phyloP scores from a whole-genome alignment of 2,888 invertebrate species.

The Mechanitis mazaeus region DNA sequence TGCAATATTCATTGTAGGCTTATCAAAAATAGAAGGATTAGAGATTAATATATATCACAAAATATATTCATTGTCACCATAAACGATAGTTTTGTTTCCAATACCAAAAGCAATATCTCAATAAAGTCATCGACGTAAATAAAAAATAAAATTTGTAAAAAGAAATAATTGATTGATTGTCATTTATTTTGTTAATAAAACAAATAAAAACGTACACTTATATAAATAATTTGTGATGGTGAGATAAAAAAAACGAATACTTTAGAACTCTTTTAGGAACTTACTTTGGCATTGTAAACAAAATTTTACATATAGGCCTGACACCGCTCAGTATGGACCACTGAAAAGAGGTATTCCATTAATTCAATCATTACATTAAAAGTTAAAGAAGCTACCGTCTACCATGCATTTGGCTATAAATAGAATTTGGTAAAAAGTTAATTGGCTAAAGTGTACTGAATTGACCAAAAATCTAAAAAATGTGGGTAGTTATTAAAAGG shows the following conservation, averaged over 20 bases:
- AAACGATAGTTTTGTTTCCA: slow-evolving; percentile 62
- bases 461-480: slow-evolving; percentile 3
- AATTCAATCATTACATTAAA: slow-evolving; percentile 50
- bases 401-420: slow-evolving; percentile 27
- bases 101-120: slow-evolving; percentile 41
- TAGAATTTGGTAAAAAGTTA: slow-evolving; percentile 10
- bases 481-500: neutral
- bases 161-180: neutral
- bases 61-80: slow-evolving; percentile 73
- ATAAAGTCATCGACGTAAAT: slow-evolving; percentile 24
- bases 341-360: slow-evolving; percentile 71
- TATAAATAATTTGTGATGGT: neutral
- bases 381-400: slow-evolving; percentile 31
- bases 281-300: slow-evolving; percentile 62
- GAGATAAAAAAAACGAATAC: neutral
- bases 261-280: slow-evolving; percentile 17
- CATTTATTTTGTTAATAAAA: neutral
- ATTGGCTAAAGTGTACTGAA: slow-evolving; percentile 8
- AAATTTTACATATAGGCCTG: slow-evolving; percentile 63
- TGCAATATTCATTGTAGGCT: slow-evolving; percentile 68
- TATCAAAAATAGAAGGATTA: slow-evolving; percentile 77
- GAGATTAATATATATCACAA: slow-evolving; percentile 73
- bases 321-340: slow-evolving; percentile 64
- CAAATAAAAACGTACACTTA: slow-evolving; percentile 8
- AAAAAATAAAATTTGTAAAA: slow-evolving; percentile 5